Evolutionary conservation across 2,888 invertebrate species (phyloP).

Genomic region (Iphiclides podalirius): DNA sequence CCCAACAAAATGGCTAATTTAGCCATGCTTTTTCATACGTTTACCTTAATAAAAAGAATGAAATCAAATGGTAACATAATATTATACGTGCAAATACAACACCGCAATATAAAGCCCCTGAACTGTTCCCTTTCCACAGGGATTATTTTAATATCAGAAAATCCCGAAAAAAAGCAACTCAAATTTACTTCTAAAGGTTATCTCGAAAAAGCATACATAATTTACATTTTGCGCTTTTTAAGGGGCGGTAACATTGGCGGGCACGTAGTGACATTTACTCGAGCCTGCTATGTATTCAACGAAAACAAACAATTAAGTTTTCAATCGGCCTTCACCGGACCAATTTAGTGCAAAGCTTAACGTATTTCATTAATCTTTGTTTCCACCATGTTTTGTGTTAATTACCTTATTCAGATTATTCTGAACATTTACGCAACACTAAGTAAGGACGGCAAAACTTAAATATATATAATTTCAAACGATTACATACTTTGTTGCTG

Average conservation of each 20-base stretch:
- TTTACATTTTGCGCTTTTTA: neutral
- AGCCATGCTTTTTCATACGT: no score
- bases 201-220: neutral
- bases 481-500: no score
- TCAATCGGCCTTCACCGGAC: neutral
- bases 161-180: neutral
- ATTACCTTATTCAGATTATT: no score
- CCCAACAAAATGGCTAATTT: no score
- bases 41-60: no score
- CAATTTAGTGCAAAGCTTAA: neutral
- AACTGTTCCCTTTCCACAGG: neutral
- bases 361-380: no score
- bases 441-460: no score
- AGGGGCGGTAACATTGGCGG: neutral
- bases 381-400: neutral
- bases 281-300: neutral
- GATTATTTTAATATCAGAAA: neutral
- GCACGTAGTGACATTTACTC: neutral
- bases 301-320: constrained; percentile 1
- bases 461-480: no score
- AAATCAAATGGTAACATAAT: no score
- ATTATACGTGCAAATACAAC: no score
- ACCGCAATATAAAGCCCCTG: no score
- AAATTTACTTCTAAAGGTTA: neutral
- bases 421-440: no score